Evolutionary conservation across 2,113 vertebrate species (phyloP), one percentile per base, ranked within the genome.

Genomic region (Myotis brandtii): DNA sequence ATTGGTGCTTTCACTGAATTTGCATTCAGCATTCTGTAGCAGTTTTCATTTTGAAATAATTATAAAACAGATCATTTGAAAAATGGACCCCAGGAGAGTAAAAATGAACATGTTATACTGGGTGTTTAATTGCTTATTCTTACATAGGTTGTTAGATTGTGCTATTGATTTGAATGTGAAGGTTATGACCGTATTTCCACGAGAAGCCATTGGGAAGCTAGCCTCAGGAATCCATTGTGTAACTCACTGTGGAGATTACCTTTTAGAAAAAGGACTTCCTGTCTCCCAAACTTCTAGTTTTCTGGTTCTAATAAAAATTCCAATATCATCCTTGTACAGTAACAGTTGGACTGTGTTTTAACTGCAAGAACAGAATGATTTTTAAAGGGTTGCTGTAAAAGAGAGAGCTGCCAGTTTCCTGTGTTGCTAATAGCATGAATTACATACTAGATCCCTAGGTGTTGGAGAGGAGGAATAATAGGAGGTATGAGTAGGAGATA

Each of bases 221-320:
- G 40, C 64, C 16, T 66, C 70, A 30, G 43, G n/a, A 62, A 54
- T 81, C 84, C 37, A 27, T 7, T 40, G 10, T 94, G 14, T 75
- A 70, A 95, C 34, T 79, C 17, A 64, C 0, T 69, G 40, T 89
- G 46, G 4, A 48, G 64, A 86, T 95, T 82, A 40, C n/a, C 32
- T 64, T 66, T 96, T 84, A 54, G 12, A 84, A 96, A 94, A 96
- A 76, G 1, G 48, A 43, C 84, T 91, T 96, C 75, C 87, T 95
- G 1, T 92, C 82, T 96, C 34, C 59, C 86, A 83, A 81, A 92
- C 23, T 21, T 32, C 34, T 13, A 13, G 16, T 96, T 97, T 97
- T 93, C 21, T 95, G 59, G 1, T 95, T 50, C 87, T 94, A 32
- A 70, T 43, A 86, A 97, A 92, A 95, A 93, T 94, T 64, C 92